Base-by-base conservation (phyloP, 2,113 vertebrate species). In the Amblyopsis rosae region DNA sequence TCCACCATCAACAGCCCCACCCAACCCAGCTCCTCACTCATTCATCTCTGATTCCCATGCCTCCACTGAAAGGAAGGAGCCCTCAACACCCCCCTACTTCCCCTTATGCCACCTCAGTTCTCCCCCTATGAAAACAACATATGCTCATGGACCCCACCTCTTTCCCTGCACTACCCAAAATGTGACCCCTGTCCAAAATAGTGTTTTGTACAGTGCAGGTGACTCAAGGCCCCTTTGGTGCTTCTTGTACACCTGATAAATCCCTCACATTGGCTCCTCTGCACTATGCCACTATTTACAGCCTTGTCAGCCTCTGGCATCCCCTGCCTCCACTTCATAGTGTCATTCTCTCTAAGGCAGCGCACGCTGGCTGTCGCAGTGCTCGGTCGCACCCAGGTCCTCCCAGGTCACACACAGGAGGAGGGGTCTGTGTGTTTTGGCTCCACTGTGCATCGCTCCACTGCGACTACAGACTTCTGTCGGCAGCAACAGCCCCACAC, bases 291-390 rank as follows among this genome's bases (percentile, higher is more conserved):
- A 26, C 58, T 62, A 74, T 65, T 75, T 69, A 26, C 41, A 49
- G 73, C 57, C 64, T 11, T 55, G 51, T 62, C 59, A 59, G 8
- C 64, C 58, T 80, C 73, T 10, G 76, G 41, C 8, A 26, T 26
- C 26, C 92, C 90, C 12, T 73, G 12, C 45, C 90, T 95, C 53
- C 88, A 88, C 74, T 94, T 94, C 50, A 69, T 87, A 6, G 69
- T 93, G 73, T 71, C 79, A 85, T 94, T 94, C 77, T 90, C 87
- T 0, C 41, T 66, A 3, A 75, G 83, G 0, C 77, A 86, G 35
- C 86, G 88, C 70, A 87, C 72, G 1, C 77, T 94, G 67, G 87
- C 82, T 0, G 82, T 93, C 69, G 85, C 80, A 0, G 9, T 93
- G 61, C 77, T 93, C 2, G 47, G 88, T 6, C 51, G 94, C 12